Base-by-base conservation (phyloP, 1,140 invertebrate species). In the Aphelenchoides avenae region DNA sequence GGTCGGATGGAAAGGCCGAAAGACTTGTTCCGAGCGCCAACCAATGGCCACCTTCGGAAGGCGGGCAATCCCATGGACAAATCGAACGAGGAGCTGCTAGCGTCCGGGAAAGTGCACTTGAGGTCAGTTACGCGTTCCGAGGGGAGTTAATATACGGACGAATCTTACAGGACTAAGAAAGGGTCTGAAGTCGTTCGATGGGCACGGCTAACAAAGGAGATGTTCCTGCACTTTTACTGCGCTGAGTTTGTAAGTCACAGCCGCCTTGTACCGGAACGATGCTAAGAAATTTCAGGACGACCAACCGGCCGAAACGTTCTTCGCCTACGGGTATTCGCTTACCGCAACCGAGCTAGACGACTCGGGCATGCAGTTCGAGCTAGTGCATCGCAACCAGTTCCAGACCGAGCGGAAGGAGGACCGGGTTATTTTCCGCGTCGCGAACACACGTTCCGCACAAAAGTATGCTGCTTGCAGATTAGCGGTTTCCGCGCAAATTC, bases 181-280 rank as follows among this genome's bases (percentile, higher is more conserved):
- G 68, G 52, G 15, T 11, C 44, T 29, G 51, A 46, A 27, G 29
- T 65, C 42, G 22, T 43, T 22, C 46, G 69, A 9, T 68, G 69
- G 68, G 68, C 69, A 20, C 64, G 67, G 9, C 52, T 68, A 18
- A 18, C 31, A 6, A 20, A 42, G 18, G 57, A 72, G 20, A 44
- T 60, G 18, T 18, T 44, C 7, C 34, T 68, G 24, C 37, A 72
- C 20, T 73, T 68, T 41, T 68, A 67, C 37, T 50, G 72, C 20
- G 65, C 65, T 1, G 67, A 68, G 68, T 56, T 71, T 47, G 62
- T 64, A 31, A 64, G 62, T 64, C 42, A 46, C n/a, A 52, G 51
- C 1, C 22, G 50, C 2, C 2, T 43, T 13, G 2, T 34, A n/a
- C 61, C 15, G 13, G 39, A 13, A 44, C 9, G 39, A 11, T 11